Evolutionary conservation across 2,113 vertebrate species (phyloP), one percentile per base, ranked within the genome.

Genomic region (Balaeniceps rex): DNA sequence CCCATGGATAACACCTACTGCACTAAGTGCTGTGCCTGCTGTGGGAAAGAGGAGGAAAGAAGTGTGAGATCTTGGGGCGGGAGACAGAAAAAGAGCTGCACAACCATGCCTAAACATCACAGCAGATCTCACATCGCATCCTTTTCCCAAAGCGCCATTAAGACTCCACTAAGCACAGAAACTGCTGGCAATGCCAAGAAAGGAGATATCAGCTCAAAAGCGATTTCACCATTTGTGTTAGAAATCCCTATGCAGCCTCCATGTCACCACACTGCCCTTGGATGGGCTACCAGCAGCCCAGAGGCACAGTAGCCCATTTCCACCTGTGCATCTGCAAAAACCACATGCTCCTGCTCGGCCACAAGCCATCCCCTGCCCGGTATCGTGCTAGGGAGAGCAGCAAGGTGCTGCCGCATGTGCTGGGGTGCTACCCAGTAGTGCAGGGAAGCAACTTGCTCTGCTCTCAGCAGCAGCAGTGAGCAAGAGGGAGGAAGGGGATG

Each of bases 201-300:
- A 72, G 34, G 17, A 91, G 69, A 57, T 7, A 44, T 29, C 46
- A 81, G 29, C 69, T 42, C 42, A 33, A 54, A 91, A 85, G n/a
- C 61, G 82, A 7, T 11, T 87, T 58, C 10, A 54, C 31, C 12
- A 7, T 24, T 64, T 1, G 0, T 25, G 6, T 46, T 18, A 66
- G 49, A 31, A 21, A 46, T 19, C 33, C 25, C 42, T 8, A 5
- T 17, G 42, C 31, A 76, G 52, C 51, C 44, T 70, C 38, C 36
- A 19, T 0, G 0, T 13, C 4, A 4, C 79, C n/a, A n/a, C 11
- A 3, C 4, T 51, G 83, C 75, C 42, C 76, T 75, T 5, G 4
- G n/a, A 26, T 1, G 25, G 75, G 57, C 71, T 31, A 80, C 28
- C 51, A 85, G 84, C 52, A 63, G 76, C 78, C 49, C 23, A 13